A percentile compares a stretch with the other conserved stretches of the same genome.
phyloP scores from a whole-genome alignment of 2,113 vertebrate genomes.

The Hypocryptadius cinnamomeus region DNA sequence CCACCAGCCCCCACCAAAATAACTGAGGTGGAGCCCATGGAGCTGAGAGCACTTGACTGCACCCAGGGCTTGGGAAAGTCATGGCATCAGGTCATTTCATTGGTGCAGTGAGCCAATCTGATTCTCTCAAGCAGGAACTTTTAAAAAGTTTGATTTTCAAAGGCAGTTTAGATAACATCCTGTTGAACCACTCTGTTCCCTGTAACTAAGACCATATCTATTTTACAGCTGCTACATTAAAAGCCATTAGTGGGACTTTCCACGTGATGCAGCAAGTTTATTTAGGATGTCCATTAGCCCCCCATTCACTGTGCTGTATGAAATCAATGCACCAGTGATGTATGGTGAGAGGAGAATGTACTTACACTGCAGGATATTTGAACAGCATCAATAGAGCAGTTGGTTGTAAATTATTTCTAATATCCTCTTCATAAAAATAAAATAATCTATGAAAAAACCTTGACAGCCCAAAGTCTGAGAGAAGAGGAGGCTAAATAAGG shows the following conservation, averaged over 20 bases:
- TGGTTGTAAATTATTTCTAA: not conserved
- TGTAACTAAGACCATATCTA: not conserved
- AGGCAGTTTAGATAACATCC: not conserved
- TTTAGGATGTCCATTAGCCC: not conserved
- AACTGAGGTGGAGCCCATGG: not conserved
- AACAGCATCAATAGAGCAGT: not conserved
- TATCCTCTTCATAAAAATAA: not conserved
- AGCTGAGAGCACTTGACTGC: not conserved
- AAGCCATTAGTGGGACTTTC: not conserved
- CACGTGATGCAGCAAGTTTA: not conserved
- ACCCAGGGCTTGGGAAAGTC: not conserved
- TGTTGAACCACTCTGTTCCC: not conserved
- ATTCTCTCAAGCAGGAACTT: not conserved
- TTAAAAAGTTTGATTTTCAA: not conserved
- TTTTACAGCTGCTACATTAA: not conserved
- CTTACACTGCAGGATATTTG: not conserved
- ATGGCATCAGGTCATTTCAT: not conserved
- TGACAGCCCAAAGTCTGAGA: not conserved
- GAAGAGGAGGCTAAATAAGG: not conserved
- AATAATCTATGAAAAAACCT: not conserved
- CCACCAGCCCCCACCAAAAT: not conserved
- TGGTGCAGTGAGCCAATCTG: not conserved
- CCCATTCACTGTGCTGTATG: not conserved
- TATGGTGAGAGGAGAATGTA: not conserved
- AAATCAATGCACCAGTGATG: not conserved